These are phyloP conservation scores for Himalopsyche tibetana DNA, from an alignment of 2,888 invertebrate species.

Conservation along the genomic window DNA sequence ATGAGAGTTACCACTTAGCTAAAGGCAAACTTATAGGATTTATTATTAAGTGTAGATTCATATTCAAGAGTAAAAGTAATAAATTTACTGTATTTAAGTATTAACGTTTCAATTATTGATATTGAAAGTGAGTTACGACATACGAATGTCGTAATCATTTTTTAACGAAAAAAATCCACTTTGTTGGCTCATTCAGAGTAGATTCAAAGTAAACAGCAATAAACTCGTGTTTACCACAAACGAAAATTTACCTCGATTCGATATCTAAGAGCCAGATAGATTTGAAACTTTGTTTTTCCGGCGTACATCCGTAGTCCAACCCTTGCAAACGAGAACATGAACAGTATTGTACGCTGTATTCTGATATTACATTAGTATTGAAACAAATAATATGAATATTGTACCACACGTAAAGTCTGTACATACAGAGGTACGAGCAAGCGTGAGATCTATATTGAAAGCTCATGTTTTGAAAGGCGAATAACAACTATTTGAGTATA, in stretches of 20 bases:
- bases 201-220: background rate
- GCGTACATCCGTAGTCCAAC: background rate
- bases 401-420: no score
- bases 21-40: no score
- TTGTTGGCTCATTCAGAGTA: background rate
- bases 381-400: background rate
- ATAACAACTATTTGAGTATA: background rate
- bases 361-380: background rate
- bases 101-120: no score
- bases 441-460: background rate
- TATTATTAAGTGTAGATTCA: no score
- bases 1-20: no score
- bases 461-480: background rate
- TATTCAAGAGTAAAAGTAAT: no score
- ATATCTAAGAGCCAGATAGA: background rate
- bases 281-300: constrained; percentile 5
- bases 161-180: no score
- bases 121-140: no score
- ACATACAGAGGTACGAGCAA: background rate
- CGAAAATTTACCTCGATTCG: background rate
- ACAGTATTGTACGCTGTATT: background rate
- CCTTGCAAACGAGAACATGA: background rate
- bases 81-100: no score
- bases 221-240: background rate
- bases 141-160: no score